phyloP scores from a whole-genome alignment of 2,888 invertebrate species.

The Nebria brevicollis region DNA sequence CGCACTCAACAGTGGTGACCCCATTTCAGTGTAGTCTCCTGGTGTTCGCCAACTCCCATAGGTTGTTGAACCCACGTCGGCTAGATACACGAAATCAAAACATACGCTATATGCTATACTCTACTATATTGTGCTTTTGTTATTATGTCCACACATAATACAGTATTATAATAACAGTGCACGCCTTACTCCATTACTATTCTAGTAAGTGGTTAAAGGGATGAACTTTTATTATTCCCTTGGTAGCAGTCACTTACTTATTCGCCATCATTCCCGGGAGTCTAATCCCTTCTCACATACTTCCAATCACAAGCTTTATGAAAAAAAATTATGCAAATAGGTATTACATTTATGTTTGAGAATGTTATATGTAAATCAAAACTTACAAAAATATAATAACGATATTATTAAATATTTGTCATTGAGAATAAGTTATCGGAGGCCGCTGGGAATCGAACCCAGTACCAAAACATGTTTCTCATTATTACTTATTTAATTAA shows the following conservation, averaged over 20 bases:
- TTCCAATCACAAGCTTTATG: too few species aligned
- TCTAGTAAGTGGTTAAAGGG: not conserved
- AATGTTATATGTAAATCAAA: too few species aligned
- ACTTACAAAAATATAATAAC: too few species aligned
- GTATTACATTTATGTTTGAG: too few species aligned
- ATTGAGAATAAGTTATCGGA: too few species aligned
- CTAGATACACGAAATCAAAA: slow-evolving; percentile 18
- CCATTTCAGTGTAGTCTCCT: slow-evolving; percentile 23
- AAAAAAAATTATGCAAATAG: too few species aligned
- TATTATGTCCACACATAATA: not conserved
- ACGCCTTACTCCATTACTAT: not conserved
- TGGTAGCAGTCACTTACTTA: not conserved
- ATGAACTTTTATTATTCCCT: not conserved
- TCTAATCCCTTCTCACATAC: too few species aligned
- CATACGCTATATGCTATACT: slow-evolving; percentile 16
- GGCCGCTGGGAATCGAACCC: too few species aligned
- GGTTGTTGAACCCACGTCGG: slow-evolving; percentile 17
- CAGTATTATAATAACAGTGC: not conserved
- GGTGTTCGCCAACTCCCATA: slow-evolving; percentile 21
- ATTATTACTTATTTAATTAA: too few species aligned
- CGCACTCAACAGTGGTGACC: slow-evolving; percentile 25
- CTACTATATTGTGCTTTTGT: not conserved
- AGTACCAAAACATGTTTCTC: too few species aligned
- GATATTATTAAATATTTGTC: too few species aligned
- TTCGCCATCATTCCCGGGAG: too few species aligned